Percentiles rank a stretch among this genome's conserved stretches.
phyloP scores from a whole-genome alignment of 1,140 invertebrate species.

The Danaus melanippus region DNA sequence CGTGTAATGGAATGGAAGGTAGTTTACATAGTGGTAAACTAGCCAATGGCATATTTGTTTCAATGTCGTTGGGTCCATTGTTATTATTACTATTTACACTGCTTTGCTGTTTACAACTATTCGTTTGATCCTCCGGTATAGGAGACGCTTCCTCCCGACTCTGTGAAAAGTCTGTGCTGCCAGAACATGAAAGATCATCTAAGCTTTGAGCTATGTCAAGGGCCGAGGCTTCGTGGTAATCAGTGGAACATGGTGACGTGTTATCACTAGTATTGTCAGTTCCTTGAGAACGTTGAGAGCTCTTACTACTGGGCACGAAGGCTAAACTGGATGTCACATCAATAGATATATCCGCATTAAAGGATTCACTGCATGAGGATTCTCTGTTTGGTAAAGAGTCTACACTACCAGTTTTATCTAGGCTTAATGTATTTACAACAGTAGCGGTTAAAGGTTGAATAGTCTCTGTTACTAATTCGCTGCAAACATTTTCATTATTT shows the following conservation, averaged over 20 bases:
- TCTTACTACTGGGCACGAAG: conserved; percentile 58
- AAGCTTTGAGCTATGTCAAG: conserved; percentile 60
- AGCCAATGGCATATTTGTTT: conserved; percentile 23
- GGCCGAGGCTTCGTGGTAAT: conserved; percentile 64
- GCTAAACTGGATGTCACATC: conserved; percentile 64
- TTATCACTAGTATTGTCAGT: conserved; percentile 59
- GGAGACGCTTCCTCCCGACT: conserved; percentile 58
- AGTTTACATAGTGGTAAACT: conserved; percentile 43
- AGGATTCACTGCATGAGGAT: conserved; percentile 48
- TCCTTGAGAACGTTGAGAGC: conserved; percentile 39
- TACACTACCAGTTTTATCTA: conserved; percentile 33
- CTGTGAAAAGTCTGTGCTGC: conserved; percentile 60
- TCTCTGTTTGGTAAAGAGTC: conserved; percentile 36
- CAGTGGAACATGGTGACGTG: conserved; percentile 60
- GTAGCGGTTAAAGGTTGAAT: conserved; percentile 9
- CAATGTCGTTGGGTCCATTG: conserved; percentile 24
- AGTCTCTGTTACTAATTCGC: conserved; percentile 6
- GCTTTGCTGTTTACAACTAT: conserved; percentile 22
- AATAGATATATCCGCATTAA: conserved; percentile 58
- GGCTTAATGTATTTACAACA: conserved; percentile 5
- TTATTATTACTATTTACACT: conserved; percentile 29
- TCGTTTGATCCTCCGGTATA: conserved; percentile 23
- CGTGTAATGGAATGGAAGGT: conserved; percentile 47
- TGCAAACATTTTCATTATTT: conserved; percentile 2
- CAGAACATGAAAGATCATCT: conserved; percentile 54